phyloP scores from a whole-genome alignment of 2,888 invertebrate species.

The Cyrtodaria siliqua region DNA sequence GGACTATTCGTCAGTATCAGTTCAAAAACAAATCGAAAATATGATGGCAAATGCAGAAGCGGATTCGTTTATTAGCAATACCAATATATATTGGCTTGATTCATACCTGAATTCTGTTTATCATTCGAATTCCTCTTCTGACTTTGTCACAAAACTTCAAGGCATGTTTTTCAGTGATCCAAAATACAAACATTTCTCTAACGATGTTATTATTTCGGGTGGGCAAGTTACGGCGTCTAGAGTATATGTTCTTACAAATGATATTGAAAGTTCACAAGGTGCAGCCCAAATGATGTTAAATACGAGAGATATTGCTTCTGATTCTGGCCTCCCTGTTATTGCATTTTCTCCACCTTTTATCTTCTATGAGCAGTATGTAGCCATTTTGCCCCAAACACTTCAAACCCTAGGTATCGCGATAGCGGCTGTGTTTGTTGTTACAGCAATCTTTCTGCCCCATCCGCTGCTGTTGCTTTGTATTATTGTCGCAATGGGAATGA shows the following conservation, averaged over 20 bases:
- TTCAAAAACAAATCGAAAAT: neutral
- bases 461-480: conserved; percentile 76
- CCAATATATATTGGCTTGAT: conserved; percentile 7
- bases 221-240: conserved; percentile 84
- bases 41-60: conserved; percentile 1
- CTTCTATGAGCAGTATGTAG: conserved; percentile 79
- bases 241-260: conserved; percentile 95
- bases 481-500: conserved; percentile 75
- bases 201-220: conserved; percentile 42
- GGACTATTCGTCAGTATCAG: neutral
- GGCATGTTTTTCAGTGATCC: conserved; percentile 11
- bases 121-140: conserved; percentile 2
- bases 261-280: conserved; percentile 92
- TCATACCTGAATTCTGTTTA: neutral
- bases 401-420: conserved; percentile 78
- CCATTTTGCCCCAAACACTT: conserved; percentile 76
- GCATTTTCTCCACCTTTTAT: conserved; percentile 76
- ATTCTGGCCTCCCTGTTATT: conserved; percentile 63
- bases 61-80: neutral
- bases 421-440: conserved; percentile 77
- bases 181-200: conserved; percentile 22
- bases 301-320: conserved; percentile 72
- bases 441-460: conserved; percentile 80
- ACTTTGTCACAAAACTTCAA: neutral
- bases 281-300: conserved; percentile 74